phyloP scores from a whole-genome alignment of 2,113 vertebrate genomes.

The Lynx canadensis region DNA sequence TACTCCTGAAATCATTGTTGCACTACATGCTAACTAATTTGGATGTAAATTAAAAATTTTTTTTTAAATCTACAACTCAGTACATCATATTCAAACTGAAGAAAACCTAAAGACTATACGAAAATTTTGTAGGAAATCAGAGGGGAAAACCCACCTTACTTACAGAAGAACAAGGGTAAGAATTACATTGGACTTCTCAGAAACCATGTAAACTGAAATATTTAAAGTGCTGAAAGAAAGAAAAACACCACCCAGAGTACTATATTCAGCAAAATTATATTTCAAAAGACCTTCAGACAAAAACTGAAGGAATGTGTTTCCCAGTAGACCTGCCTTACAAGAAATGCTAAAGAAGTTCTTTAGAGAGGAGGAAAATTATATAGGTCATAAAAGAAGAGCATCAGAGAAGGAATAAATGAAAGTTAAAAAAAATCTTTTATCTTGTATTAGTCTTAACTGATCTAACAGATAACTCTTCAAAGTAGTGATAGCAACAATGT shows the following conservation, averaged over 20 bases:
- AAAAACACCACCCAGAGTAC: neutral
- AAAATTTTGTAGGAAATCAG: neutral
- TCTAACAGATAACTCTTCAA: neutral
- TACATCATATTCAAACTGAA: neutral
- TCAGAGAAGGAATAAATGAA: neutral
- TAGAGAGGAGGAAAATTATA: neutral
- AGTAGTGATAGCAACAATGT: neutral
- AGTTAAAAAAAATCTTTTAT: neutral
- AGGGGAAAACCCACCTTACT: neutral
- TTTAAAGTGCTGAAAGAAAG: neutral
- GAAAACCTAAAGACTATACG: neutral
- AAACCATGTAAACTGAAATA: neutral
- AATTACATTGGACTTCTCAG: neutral
- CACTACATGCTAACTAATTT: too few relatives aligned
- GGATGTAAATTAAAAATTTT: too few relatives aligned
- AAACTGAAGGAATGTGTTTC: neutral
- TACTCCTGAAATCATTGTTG: too few relatives aligned
- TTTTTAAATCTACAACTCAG: neutral
- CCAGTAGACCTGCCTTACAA: neutral
- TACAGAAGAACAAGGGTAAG: neutral
- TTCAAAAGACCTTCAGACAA: neutral
- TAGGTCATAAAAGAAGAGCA: neutral
- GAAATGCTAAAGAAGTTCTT: constrained; percentile 2
- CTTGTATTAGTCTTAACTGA: neutral
- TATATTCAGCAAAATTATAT: neutral